A percentile compares a stretch with the other conserved stretches of the same genome.
phyloP scores from a whole-genome alignment of 2,113 vertebrate genomes.

The Daphoenositta chrysoptera region DNA sequence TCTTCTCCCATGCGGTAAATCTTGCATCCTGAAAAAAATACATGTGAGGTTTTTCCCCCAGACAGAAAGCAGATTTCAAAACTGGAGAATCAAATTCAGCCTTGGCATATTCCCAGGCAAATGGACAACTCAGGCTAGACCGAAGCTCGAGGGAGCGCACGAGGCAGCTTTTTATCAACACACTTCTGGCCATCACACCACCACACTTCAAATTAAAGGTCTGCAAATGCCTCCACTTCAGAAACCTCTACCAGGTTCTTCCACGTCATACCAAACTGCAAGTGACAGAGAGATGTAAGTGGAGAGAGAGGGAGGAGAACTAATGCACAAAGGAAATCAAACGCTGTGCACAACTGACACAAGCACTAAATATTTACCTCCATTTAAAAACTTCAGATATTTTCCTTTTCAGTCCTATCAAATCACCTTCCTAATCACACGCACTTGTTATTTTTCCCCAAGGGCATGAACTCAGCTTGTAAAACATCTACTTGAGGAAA shows the following conservation, averaged over 20 bases:
- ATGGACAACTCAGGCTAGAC: not conserved
- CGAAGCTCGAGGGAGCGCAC: not conserved
- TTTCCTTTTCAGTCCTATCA: constrained; percentile 16
- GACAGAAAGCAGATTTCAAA: not conserved
- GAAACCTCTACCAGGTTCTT: not conserved
- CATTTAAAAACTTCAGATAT: not conserved
- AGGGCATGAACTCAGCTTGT: not conserved
- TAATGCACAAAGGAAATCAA: not conserved
- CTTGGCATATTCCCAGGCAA: not conserved
- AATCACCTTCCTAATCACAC: not conserved
- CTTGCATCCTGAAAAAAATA: not conserved
- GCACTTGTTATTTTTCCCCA: not conserved
- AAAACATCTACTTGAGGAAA: constrained; percentile 4
- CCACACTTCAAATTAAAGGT: not conserved
- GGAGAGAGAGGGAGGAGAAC: not conserved
- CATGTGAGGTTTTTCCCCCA: not conserved
- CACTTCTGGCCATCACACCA: not conserved
- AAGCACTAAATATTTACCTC: constrained; percentile 8
- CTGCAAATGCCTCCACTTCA: not conserved
- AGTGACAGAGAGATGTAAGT: not conserved
- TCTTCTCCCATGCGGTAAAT: not conserved
- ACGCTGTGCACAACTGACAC: not conserved
- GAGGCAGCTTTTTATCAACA: not conserved
- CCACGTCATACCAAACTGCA: not conserved
- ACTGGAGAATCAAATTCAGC: not conserved